phyloP scores from a whole-genome alignment of 1,140 invertebrate genomes.

The Luehdorfia chinensis region DNA sequence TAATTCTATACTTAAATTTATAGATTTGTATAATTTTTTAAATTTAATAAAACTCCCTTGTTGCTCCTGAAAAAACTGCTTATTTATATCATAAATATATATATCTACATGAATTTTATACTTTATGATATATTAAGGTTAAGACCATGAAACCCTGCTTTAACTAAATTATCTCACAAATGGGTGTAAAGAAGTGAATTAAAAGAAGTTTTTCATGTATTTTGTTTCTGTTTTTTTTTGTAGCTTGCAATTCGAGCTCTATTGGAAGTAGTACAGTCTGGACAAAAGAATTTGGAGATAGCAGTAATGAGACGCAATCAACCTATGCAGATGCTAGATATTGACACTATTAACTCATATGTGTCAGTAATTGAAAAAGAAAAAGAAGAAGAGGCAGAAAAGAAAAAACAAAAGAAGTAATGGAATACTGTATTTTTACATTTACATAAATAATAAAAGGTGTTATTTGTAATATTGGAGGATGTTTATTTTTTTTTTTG shows the following conservation, averaged over 20 bases:
- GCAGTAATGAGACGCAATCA: slow-evolving; percentile 93
- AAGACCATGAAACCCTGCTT: too few relatives aligned
- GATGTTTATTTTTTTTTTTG: slow-evolving; percentile 8
- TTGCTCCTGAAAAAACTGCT: too few relatives aligned
- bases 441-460: slow-evolving; percentile 53
- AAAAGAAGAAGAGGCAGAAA: slow-evolving; percentile 98
- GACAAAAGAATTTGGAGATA: slow-evolving; percentile 98
- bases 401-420: slow-evolving; percentile 97
- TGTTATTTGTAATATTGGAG: slow-evolving; percentile 13
- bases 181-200: too few relatives aligned
- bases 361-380: slow-evolving; percentile 97
- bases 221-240: slow-evolving; percentile 21
- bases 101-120: too few relatives aligned
- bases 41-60: too few relatives aligned
- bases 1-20: too few relatives aligned
- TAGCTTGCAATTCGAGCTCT: slow-evolving; percentile 97
- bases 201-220: too few relatives aligned
- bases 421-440: slow-evolving; percentile 47
- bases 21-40: too few relatives aligned
- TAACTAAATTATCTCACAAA: too few relatives aligned
- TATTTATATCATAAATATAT: too few relatives aligned
- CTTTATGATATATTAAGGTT: too few relatives aligned
- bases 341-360: slow-evolving; percentile 93
- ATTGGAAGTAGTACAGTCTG: slow-evolving; percentile 98
- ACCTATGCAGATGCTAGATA: slow-evolving; percentile 93